These are phyloP conservation scores for Malurus alboscapulatus DNA, from an alignment of 2,113 vertebrate species.

Conservation along the genomic window DNA sequence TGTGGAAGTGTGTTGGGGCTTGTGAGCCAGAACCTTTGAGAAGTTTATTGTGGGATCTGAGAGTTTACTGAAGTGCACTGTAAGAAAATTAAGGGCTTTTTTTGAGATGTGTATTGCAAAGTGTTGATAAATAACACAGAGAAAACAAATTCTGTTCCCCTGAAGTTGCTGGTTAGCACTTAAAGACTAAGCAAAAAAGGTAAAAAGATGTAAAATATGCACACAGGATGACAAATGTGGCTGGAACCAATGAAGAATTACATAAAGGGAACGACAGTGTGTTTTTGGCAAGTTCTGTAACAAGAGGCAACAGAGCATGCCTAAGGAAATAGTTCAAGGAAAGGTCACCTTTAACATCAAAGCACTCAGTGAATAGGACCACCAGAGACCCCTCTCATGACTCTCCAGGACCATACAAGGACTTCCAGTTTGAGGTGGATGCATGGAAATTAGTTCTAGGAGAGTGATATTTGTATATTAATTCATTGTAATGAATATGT, in stretches of 20 bases:
- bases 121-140: neutral
- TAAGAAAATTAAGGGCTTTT: too few relatives aligned
- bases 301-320: neutral
- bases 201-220: neutral
- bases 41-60: too few relatives aligned
- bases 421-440: neutral
- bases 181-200: neutral
- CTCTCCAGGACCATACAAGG: neutral
- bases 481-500: too few relatives aligned
- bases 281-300: neutral
- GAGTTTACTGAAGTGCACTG: too few relatives aligned
- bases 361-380: neutral
- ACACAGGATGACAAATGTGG: neutral
- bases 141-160: neutral
- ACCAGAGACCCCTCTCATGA: neutral
- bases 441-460: too few relatives aligned
- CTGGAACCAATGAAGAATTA: neutral
- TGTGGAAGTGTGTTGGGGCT: neutral
- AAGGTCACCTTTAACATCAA: neutral
- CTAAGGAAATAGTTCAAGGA: neutral
- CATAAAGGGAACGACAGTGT: neutral
- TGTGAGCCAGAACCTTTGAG: too few relatives aligned
- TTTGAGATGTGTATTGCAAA: too few relatives aligned
- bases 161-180: neutral
- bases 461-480: too few relatives aligned